Evolutionary conservation across 64 coral and sea anemone species (phyloP), one percentile per base, ranked within the genome.

Genomic region (Acropora tenuis): DNA sequence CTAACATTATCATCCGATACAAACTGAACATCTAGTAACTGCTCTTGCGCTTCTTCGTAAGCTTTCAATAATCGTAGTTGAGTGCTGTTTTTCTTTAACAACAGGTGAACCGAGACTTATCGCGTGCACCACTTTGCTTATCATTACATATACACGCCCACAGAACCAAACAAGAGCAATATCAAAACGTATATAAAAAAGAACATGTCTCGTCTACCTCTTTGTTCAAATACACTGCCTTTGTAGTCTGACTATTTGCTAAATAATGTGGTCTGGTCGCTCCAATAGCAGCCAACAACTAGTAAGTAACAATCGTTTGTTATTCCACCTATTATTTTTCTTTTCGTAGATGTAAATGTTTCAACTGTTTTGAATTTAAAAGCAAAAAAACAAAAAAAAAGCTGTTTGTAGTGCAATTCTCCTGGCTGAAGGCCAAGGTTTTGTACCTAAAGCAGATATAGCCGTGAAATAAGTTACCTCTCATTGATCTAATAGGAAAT

Each of bases 151-250:
- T 30, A 30, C 30, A 30, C 68, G 18, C 61, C 61, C 9, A 17
- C 19, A 71, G 75, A 78, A 18, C 4, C 45, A 47, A 17, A 1
- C 75, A 48, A 40, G 41, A 10, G 6, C 58, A 68, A 84, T 84
- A 84, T 84, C 78, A 80, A 53, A 66, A 13, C 17, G 63, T 78
- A 16, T 47, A 18, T 47, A 13, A 13, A 69, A 48, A 72, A 17
- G 63, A 85, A 48, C 60, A 73, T 71, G 66, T 71, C 65, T 69
- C 45, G 16, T 60, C 65, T 83, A 83, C 41, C 80, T 44, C 41
- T 83, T 18, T 68, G n/a, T 68, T 41, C 42, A 83, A 83, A 83
- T 85, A 13, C 16, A 71, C 42, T 17, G 49, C 6, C 30, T 4
- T 44, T 63, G 41, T 61, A 15, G 19, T 41, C 1, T 30, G 47